Base-by-base conservation (phyloP, 2,113 vertebrate genomes). In the Eleginops maclovinus region DNA sequence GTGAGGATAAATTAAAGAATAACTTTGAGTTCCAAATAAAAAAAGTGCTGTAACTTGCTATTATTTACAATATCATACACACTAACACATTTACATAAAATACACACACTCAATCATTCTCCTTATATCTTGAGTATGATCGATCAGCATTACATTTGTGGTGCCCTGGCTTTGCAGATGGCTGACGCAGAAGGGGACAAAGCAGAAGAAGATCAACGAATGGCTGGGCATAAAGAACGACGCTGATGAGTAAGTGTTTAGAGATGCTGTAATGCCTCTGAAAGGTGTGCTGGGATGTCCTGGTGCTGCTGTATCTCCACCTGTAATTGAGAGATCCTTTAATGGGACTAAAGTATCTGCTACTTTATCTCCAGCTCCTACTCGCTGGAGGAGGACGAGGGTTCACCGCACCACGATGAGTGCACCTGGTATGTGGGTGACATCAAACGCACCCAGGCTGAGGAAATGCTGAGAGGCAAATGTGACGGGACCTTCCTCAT, bases 131-230 rank as follows among this genome's bases (percentile, higher is more conserved):
- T 14, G 63, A 9, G 17, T 7, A 12, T 43, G 21, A 28, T 13
- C 24, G 49, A 19, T 61, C 43, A 55, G 36, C 54, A n/a, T 31
- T 66, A 11, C 61, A 47, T 67, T 22, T 75, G 55, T 10, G 24
- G 2, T 54, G 54, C 51, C 75, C 14, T 69, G 61, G 15, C 58
- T 64, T 76, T 82, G 22, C 85, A 99, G 98, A 96, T 99, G 98
- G 98, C 91, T 99, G 92, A 99, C 96, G 43, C 98, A 99, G 79
- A 99, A 99, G 89, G 98, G 98, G 13, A 98, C 98, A 9, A 92
- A 97, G 75, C 98, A 99, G 68, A 99, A 98, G 95, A 99, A 97
- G 89, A 75, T 99, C 71, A 98, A 99, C 7, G 98, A 99, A 63
- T 99, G 98, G 98, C 88, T 99, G 81, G 97, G 97, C 86, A 95